These are phyloP conservation scores for Diplolepis rosae DNA, from an alignment of 2,888 invertebrate species.

Conservation along the genomic window DNA sequence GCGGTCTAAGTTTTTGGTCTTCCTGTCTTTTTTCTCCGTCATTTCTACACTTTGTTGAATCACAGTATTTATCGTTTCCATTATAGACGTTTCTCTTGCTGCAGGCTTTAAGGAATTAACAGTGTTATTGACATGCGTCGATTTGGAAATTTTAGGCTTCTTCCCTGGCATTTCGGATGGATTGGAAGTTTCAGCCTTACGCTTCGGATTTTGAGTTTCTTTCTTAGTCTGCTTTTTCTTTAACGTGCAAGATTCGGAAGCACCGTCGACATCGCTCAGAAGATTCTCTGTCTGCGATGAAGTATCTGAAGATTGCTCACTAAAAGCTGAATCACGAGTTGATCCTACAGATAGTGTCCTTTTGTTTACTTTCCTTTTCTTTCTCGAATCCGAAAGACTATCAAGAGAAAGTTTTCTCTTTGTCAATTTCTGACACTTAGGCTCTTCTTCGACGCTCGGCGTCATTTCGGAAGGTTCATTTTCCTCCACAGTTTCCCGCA, in stretches of 20 bases:
- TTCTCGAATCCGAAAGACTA: conserved; percentile 64
- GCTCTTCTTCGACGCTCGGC: conserved; percentile 55
- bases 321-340: conserved; percentile 52
- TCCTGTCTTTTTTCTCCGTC: conserved; percentile 64
- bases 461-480: neutral
- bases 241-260: conserved; percentile 1
- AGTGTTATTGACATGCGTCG: conserved; percentile 52
- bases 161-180: conserved; percentile 58
- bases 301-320: conserved; percentile 11
- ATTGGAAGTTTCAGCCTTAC: conserved; percentile 59
- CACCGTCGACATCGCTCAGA: conserved; percentile 29
- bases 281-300: conserved; percentile 24
- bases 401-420: conserved; percentile 75
- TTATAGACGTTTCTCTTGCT: conserved; percentile 66
- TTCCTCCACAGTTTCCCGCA: conserved; percentile 62
- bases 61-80: conserved; percentile 69
- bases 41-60: conserved; percentile 68
- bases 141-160: conserved; percentile 66
- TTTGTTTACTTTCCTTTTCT: conserved; percentile 68
- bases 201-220: conserved; percentile 51
- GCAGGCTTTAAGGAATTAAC: conserved; percentile 50
- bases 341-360: conserved; percentile 67
- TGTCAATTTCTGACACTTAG: conserved; percentile 77
- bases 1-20: conserved; percentile 49
- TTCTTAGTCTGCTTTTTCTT: conserved; percentile 41